These are phyloP conservation scores for Paraescarpia echinospica DNA, from an alignment of 1,140 invertebrate species.

Conservation along the genomic window DNA sequence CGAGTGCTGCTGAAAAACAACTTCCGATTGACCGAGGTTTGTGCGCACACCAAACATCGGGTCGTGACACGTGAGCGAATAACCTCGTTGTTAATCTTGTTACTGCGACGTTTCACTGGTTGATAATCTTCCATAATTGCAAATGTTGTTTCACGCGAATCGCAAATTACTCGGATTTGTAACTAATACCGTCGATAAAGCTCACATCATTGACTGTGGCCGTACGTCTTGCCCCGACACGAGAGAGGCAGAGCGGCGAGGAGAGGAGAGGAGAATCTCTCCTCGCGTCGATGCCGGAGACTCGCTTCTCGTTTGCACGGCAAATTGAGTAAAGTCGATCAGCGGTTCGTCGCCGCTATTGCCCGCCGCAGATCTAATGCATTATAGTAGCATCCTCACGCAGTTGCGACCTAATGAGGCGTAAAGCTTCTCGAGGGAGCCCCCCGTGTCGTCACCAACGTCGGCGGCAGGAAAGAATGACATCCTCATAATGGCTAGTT, in stretches of 20 bases:
- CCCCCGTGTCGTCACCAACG: not conserved
- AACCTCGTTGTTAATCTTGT: not conserved
- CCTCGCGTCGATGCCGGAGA: not conserved
- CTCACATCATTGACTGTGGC: not conserved
- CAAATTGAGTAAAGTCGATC: not conserved
- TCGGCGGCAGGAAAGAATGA: not conserved
- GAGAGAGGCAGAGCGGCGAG: not conserved
- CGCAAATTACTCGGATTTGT: not conserved
- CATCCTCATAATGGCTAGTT: not conserved
- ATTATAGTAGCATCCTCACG: not conserved
- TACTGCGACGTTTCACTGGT: not conserved
- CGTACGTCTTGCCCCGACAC: not conserved
- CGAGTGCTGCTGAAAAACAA: not conserved
- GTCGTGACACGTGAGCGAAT: not conserved
- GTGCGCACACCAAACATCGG: not conserved
- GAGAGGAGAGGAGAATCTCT: not conserved
- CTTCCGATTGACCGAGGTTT: not conserved
- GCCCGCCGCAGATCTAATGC: not conserved
- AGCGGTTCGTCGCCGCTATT: not conserved
- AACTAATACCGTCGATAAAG: not conserved
- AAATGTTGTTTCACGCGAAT: constrained; percentile 1
- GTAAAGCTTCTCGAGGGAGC: not conserved
- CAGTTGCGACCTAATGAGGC: not conserved
- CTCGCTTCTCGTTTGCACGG: not conserved
- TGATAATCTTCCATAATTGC: not conserved